These are phyloP conservation scores for Pollenia labialis DNA, from an alignment of 2,888 invertebrate species.

Conservation along the genomic window DNA sequence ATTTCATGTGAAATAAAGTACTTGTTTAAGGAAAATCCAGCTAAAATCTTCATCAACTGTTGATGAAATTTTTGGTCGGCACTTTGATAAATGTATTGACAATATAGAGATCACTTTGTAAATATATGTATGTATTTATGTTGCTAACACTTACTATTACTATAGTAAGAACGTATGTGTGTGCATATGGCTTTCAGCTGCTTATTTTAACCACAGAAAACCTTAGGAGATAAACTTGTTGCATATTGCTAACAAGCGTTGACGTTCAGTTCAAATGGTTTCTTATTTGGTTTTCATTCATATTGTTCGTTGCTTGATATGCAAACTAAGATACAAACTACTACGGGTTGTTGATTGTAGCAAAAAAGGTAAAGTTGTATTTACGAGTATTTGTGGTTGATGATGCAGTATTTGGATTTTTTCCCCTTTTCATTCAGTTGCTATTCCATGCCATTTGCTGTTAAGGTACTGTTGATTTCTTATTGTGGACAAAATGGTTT, in stretches of 20 bases:
- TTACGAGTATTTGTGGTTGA: neutral
- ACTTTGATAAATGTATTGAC: constrained; percentile 56
- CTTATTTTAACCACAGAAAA: constrained; percentile 52
- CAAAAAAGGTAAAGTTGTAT: neutral
- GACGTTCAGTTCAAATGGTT: constrained; percentile 1
- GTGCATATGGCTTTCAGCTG: constrained; percentile 26
- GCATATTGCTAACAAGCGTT: constrained; percentile 13
- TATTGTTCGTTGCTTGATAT: neutral
- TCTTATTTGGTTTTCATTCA: neutral
- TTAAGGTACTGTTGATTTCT: neutral
- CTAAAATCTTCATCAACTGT: constrained; percentile 58
- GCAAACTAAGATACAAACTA: neutral
- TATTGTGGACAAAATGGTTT: neutral
- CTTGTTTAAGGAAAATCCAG: constrained; percentile 45
- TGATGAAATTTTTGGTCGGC: constrained; percentile 61
- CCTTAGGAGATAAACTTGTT: constrained; percentile 46
- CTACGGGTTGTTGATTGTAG: neutral
- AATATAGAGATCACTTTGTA: constrained; percentile 26
- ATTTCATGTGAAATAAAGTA: neutral
- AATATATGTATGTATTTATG: neutral
- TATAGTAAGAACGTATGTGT: neutral
- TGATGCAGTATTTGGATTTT: neutral
- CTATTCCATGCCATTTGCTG: neutral
- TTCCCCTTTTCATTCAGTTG: neutral
- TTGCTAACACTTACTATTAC: too few species aligned